These are phyloP conservation scores for Scalopus aquaticus DNA, from an alignment of 2,113 vertebrate species.

Conservation along the genomic window DNA sequence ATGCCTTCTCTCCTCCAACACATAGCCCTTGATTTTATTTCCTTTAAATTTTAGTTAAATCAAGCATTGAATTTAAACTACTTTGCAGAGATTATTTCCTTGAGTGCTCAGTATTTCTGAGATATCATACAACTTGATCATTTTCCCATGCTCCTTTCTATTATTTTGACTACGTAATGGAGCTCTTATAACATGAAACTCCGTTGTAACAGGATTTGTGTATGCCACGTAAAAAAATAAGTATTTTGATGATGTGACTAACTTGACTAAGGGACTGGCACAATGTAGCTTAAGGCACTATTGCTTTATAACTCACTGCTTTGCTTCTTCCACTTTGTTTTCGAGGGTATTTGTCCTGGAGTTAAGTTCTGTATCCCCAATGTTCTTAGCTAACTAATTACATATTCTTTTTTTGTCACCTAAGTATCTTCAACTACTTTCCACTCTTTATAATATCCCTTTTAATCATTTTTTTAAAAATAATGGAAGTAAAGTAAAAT, in stretches of 20 bases:
- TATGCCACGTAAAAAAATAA: background rate
- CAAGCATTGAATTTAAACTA: background rate
- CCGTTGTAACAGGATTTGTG: background rate
- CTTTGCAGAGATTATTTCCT: background rate
- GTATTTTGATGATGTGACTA: background rate
- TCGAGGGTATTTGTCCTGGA: background rate
- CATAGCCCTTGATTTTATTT: background rate
- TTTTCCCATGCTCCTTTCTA: slow-evolving; percentile 1
- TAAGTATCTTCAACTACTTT: background rate
- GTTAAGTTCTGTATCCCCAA: background rate
- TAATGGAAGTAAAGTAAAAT: background rate
- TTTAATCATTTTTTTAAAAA: background rate
- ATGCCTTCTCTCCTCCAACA: slow-evolving; percentile 2
- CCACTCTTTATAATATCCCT: background rate
- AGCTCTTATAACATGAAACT: background rate
- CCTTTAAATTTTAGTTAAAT: slow-evolving; percentile 24
- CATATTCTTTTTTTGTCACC: background rate
- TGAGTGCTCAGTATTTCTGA: background rate
- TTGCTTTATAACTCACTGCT: background rate
- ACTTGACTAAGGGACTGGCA: background rate
- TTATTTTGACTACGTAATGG: background rate
- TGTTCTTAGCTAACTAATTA: background rate
- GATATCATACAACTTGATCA: background rate
- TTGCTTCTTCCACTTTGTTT: background rate
- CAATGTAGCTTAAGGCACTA: background rate